These are phyloP conservation scores for Nibea albiflora DNA, from an alignment of 2,113 vertebrate genomes.

Conservation along the genomic window DNA sequence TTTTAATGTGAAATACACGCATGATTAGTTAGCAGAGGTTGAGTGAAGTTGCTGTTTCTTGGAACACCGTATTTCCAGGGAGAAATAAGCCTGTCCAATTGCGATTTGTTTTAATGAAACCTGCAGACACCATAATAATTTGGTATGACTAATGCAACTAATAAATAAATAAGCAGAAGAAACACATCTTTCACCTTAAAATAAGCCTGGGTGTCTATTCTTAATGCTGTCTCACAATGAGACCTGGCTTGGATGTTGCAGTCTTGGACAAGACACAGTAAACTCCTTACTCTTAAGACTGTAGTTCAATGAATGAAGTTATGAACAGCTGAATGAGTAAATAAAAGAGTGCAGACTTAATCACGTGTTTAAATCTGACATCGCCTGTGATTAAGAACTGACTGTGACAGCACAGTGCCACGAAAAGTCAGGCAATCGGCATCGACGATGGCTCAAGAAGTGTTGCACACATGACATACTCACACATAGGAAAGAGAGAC, in stretches of 20 bases:
- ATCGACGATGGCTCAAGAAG: neutral
- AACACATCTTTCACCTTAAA: neutral
- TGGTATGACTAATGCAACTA: conserved; percentile 20
- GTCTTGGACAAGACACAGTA: neutral
- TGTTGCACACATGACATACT: neutral
- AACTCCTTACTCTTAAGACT: neutral
- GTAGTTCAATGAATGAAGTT: neutral
- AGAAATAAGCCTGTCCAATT: neutral
- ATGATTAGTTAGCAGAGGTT: neutral
- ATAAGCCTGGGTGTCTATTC: neutral
- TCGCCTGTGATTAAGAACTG: neutral
- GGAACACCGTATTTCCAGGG: neutral
- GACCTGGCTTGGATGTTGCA: neutral
- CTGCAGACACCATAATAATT: neutral
- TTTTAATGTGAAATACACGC: neutral
- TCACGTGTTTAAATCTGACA: neutral
- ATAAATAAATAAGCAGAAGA: conserved; percentile 18
- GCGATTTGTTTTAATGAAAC: conserved; percentile 17
- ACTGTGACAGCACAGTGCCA: too few relatives aligned
- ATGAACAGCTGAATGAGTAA: neutral
- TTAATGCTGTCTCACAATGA: neutral
- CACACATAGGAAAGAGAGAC: neutral
- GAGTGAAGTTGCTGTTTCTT: neutral
- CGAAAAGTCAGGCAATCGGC: neutral
- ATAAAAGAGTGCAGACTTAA: neutral